Conservation (phyloP, 2,888 invertebrate genomes). For the Yponomeuta malinellus region DNA sequence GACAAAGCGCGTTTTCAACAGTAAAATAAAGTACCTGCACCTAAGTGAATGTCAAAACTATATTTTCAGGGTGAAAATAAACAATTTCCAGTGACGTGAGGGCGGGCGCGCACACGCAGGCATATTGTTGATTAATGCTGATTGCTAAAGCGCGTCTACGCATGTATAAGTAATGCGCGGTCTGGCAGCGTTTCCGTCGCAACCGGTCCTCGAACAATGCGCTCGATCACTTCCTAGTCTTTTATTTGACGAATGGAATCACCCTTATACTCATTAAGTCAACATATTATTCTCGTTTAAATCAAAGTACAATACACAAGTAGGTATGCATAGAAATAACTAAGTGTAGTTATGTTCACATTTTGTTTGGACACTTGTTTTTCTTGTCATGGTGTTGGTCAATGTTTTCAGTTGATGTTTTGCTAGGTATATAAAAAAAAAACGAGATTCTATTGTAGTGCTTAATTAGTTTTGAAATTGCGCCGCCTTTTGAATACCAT, state of each 20-base stretch:
- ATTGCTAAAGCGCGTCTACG: constrained; percentile 71
- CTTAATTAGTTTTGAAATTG: not conserved
- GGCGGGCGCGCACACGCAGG: constrained; percentile 47
- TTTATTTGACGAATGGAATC: constrained; percentile 44
- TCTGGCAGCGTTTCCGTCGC: constrained; percentile 57
- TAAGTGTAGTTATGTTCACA: constrained; percentile 5
- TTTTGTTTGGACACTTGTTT: not conserved
- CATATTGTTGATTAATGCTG: constrained; percentile 72
- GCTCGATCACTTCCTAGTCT: constrained; percentile 62
- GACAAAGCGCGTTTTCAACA: constrained; percentile 14
- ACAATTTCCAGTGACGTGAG: constrained; percentile 58
- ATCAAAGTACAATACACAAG: constrained; percentile 2
- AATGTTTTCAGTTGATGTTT: not conserved
- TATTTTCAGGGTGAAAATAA: constrained; percentile 58
- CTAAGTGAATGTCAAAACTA: constrained; percentile 36
- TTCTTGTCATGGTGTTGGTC: not conserved
- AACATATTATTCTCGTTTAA: constrained; percentile 12
- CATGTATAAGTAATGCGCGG: constrained; percentile 69
- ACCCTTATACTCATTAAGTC: constrained; percentile 24
- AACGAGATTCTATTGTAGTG: not conserved
- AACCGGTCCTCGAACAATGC: constrained; percentile 71
- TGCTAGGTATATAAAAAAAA: not conserved
- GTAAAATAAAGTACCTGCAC: constrained; percentile 11
- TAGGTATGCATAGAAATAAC: constrained; percentile 1
- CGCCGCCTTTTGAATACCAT: constrained; percentile 23